Conservation (phyloP, 1,140 invertebrate species). For the Drosophila kurseongensis region DNA sequence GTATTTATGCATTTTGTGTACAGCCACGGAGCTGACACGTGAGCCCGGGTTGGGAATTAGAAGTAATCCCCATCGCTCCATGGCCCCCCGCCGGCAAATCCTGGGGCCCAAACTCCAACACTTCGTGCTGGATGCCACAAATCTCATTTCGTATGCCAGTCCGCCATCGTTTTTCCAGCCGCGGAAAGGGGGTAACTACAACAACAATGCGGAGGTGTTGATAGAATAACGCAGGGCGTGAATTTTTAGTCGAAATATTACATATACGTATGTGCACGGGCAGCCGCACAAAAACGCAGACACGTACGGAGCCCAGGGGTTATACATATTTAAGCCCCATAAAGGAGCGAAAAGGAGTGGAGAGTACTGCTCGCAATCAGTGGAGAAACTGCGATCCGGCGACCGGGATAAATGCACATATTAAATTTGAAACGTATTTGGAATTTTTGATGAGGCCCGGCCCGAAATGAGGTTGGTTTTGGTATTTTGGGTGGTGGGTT, state of each 20-base stretch:
- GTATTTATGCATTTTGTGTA: conserved; percentile 29
- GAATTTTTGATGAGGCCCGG: conserved; percentile 78
- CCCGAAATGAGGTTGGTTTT: conserved; percentile 30
- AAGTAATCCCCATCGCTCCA: conserved; percentile 19
- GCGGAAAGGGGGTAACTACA: conserved; percentile 21
- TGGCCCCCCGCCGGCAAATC: conserved; percentile 34
- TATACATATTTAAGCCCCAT: conserved; percentile 83
- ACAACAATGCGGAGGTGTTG: conserved; percentile 79
- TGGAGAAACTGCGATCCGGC: conserved; percentile 49
- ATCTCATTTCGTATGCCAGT: conserved; percentile 78
- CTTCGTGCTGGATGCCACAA: conserved; percentile 42
- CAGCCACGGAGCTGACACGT: conserved; percentile 27
- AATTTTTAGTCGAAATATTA: conserved; percentile 78
- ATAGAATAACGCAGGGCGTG: conserved; percentile 80
- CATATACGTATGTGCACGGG: background rate
- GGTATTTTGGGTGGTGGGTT: conserved; percentile 20
- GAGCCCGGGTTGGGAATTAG: conserved; percentile 41
- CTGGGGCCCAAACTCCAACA: conserved; percentile 17
- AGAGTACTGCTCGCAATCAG: conserved; percentile 43
- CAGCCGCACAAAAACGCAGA: conserved; percentile 9
- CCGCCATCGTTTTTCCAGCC: conserved; percentile 38
- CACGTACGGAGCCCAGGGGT: conserved; percentile 67
- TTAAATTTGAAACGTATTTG: conserved; percentile 83
- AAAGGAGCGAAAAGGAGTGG: conserved; percentile 74
- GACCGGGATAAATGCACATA: conserved; percentile 74